Evolutionary conservation across 2,113 vertebrate species (phyloP).

Genomic region (Pionites leucogaster): DNA sequence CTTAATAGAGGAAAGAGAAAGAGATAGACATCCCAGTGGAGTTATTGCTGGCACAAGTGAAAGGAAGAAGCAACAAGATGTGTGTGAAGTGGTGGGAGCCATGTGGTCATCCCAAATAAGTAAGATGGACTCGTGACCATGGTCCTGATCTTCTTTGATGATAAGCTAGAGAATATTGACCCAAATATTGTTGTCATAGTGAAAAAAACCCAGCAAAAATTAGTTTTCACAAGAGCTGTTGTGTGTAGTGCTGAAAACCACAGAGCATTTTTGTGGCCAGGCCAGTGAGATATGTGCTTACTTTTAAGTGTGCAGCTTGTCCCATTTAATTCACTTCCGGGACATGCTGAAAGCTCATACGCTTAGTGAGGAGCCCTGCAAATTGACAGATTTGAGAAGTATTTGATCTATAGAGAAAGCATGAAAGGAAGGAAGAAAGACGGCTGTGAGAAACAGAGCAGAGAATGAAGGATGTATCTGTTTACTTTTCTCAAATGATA

Average conservation of each 20-base stretch:
- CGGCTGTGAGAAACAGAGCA: neutral
- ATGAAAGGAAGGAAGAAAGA: neutral
- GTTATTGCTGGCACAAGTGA: neutral
- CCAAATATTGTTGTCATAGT: neutral
- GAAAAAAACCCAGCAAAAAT: neutral
- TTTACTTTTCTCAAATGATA: neutral
- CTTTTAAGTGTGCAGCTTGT: neutral
- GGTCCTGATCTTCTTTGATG: neutral
- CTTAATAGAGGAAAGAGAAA: neutral
- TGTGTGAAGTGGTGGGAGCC: neutral
- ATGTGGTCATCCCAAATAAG: neutral
- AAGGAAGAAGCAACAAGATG: neutral
- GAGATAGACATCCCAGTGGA: neutral
- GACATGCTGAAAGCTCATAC: neutral
- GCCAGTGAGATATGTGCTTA: neutral
- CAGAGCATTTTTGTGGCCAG: neutral
- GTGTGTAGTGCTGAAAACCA: neutral
- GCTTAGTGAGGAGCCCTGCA: neutral
- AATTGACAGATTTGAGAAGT: constrained; percentile 9
- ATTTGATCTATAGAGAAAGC: neutral
- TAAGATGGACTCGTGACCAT: neutral
- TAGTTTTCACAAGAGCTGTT: neutral
- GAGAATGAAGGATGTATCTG: neutral
- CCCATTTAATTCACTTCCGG: constrained; percentile 14
- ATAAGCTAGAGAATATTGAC: neutral